A percentile compares a stretch with the other conserved stretches of the same genome.
These are phyloP conservation scores for Eurosta solidaginis DNA, from an alignment of 1,140 invertebrate genomes.

Conservation along the genomic window DNA sequence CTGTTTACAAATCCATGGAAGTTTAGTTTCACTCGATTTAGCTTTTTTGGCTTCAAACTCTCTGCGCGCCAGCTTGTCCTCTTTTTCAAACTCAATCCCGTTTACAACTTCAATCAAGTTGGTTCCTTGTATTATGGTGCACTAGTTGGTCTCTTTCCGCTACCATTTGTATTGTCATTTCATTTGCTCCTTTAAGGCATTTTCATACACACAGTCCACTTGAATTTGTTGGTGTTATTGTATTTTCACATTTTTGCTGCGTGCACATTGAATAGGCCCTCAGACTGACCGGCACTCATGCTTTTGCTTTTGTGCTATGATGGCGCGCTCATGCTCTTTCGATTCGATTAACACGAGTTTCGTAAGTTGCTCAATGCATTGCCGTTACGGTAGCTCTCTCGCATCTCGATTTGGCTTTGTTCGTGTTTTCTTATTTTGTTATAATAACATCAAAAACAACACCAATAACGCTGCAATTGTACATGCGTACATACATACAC, in stretches of 20 bases:
- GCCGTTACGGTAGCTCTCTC: conserved; percentile 1
- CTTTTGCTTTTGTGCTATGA: not conserved
- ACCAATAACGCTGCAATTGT: not conserved
- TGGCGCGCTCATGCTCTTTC: not conserved
- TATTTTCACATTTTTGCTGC: not conserved
- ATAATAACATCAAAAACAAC: not conserved
- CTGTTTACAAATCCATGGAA: not conserved
- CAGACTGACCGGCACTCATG: not conserved
- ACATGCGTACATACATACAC: not conserved
- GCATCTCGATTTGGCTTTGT: not conserved
- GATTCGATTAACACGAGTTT: not conserved
- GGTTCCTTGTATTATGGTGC: not conserved
- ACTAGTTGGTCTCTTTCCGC: not conserved
- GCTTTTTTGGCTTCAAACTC: not conserved
- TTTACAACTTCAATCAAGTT: conserved; percentile 8
- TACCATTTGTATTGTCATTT: not conserved
- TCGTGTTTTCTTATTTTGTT: not conserved
- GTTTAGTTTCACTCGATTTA: not conserved
- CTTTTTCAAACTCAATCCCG: not conserved
- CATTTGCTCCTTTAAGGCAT: not conserved
- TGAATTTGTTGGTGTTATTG: not conserved
- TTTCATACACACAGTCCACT: not conserved
- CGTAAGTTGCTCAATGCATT: not conserved
- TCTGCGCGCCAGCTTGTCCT: not conserved
- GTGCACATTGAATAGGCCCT: not conserved